Conservation (phyloP, 53 echinoderm and acorn worm species). For the Antedon mediterranea region DNA sequence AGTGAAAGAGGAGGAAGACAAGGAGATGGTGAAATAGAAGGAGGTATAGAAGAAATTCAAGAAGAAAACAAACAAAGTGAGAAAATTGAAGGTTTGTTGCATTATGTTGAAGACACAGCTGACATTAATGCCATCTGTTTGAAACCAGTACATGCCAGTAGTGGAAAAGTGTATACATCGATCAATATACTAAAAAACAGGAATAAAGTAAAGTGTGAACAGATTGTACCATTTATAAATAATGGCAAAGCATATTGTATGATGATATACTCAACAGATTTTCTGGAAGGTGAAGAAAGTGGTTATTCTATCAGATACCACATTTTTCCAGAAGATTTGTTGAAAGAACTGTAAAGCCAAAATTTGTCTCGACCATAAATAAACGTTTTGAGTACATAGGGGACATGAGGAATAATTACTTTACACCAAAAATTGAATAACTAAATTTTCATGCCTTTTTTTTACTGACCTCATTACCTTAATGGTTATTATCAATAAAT, state of each 20-base stretch:
- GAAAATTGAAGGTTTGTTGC: not conserved
- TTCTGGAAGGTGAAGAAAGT: not conserved
- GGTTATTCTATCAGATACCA: not conserved
- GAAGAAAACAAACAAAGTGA: no score
- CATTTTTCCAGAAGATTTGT: not conserved
- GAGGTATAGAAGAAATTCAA: no score
- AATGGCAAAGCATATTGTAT: not conserved
- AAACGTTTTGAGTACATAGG: no score
- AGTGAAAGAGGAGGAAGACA: no score
- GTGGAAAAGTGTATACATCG: not conserved
- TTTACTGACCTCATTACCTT: no score
- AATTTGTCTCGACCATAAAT: no score
- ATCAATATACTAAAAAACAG: not conserved
- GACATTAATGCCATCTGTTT: not conserved
- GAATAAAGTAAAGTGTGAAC: not conserved
- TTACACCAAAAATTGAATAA: no score
- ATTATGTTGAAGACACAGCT: not conserved
- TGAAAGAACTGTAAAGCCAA: no score
- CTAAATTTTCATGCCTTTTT: no score
- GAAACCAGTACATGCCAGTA: not conserved
- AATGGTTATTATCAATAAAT: no score
- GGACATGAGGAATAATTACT: no score
- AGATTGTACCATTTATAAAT: not conserved
- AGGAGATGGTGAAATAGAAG: no score
- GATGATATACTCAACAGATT: not conserved